These are phyloP conservation scores for Aptenodytes patagonicus DNA, from an alignment of 2,113 vertebrate species.

Conservation along the genomic window DNA sequence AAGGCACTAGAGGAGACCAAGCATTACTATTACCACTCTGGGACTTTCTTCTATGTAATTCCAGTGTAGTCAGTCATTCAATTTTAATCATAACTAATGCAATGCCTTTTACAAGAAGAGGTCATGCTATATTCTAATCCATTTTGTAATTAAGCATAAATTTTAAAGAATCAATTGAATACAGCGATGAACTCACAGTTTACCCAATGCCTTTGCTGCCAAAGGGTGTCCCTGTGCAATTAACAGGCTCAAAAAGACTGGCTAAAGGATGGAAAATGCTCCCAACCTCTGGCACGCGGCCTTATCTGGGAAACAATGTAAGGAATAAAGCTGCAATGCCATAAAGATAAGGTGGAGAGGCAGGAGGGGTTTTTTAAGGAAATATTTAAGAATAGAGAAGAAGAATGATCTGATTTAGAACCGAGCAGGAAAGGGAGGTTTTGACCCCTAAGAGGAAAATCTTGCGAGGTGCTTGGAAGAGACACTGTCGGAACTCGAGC, in stretches of 20 bases:
- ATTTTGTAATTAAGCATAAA: slow-evolving; percentile 54
- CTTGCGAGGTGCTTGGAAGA: neutral
- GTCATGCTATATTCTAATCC: slow-evolving; percentile 28
- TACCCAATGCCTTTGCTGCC: neutral
- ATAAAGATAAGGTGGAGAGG: neutral
- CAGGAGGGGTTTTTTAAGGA: neutral
- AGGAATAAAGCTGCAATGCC: neutral
- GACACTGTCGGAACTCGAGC: neutral
- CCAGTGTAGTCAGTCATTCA: slow-evolving; percentile 20
- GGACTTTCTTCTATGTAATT: neutral
- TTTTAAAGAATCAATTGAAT: slow-evolving; percentile 32
- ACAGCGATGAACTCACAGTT: neutral
- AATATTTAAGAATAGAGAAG: neutral
- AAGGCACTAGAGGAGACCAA: neutral
- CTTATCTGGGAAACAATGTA: neutral
- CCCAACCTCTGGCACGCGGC: neutral
- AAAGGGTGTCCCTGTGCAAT: neutral
- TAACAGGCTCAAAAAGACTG: neutral
- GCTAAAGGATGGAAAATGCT: neutral
- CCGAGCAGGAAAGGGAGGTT: neutral
- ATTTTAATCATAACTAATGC: slow-evolving; percentile 42
- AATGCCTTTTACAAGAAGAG: slow-evolving; percentile 49
- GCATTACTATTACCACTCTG: neutral
- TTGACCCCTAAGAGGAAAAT: neutral
- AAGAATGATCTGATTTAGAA: neutral